Percentiles rank a stretch among this genome's conserved stretches.
These are phyloP conservation scores for Zelleria hepariella DNA, from an alignment of 2,888 invertebrate species.

Conservation along the genomic window DNA sequence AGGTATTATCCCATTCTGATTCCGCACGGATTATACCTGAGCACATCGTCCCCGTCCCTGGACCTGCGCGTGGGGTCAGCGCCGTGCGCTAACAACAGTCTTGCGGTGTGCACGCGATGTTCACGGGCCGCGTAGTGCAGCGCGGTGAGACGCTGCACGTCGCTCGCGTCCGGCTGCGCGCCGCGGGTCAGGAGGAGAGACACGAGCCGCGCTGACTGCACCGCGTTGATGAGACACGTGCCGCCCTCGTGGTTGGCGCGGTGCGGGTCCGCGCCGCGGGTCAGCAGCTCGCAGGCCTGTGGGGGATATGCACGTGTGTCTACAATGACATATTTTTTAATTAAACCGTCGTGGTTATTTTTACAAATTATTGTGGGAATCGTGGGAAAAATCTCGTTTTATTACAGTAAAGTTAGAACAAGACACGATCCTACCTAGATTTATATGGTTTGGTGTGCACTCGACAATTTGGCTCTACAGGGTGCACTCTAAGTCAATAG, in stretches of 20 bases:
- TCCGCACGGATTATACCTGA: too few relatives aligned
- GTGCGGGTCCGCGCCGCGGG: slow-evolving; percentile 86
- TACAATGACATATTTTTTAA: not conserved
- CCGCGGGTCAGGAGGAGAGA: slow-evolving; percentile 76
- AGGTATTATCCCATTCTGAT: too few relatives aligned
- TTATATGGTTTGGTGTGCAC: too few relatives aligned
- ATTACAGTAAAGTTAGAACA: too few relatives aligned
- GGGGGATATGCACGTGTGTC: not conserved
- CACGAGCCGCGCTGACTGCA: slow-evolving; percentile 88
- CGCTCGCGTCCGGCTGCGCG: slow-evolving; percentile 77
- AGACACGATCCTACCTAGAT: too few relatives aligned
- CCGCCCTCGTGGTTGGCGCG: slow-evolving; percentile 92
- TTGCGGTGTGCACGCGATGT: slow-evolving; percentile 85
- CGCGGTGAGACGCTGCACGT: slow-evolving; percentile 92
- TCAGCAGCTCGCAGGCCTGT: slow-evolving; percentile 78
- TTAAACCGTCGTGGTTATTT: too few relatives aligned
- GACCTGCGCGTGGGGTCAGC: slow-evolving; percentile 84
- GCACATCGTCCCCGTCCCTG: slow-evolving; percentile 88
- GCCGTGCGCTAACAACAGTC: slow-evolving; percentile 82
- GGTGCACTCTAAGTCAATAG: too few relatives aligned
- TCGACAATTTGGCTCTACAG: too few relatives aligned
- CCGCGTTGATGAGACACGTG: slow-evolving; percentile 93
- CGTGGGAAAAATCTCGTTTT: too few relatives aligned
- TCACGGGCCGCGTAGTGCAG: slow-evolving; percentile 94
- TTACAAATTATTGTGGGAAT: too few relatives aligned